Conservation (phyloP, 2,797 vertebrate genomes). For the Adelosebastes latens region DNA sequence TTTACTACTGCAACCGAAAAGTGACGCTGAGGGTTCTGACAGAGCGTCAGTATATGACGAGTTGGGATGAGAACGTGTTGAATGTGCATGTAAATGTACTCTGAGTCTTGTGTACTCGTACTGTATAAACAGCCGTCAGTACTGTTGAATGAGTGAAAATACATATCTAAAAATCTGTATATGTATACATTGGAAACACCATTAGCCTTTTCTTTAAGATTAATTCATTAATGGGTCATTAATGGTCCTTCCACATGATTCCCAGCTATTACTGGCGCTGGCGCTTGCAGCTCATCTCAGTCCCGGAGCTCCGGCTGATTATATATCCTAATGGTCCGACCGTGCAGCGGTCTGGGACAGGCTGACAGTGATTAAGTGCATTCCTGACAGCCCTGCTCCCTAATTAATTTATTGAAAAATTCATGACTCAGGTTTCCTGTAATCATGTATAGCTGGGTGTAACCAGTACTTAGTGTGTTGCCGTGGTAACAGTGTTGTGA, state of each 20-base stretch:
- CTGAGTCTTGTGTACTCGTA: neutral
- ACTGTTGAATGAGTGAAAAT: neutral
- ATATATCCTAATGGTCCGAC: constrained; percentile 60
- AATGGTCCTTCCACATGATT: constrained; percentile 21
- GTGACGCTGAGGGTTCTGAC: too few species aligned
- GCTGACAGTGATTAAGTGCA: constrained; percentile 67
- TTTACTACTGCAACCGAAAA: too few species aligned
- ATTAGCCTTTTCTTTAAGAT: neutral
- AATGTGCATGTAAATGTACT: too few species aligned
- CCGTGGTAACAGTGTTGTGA: constrained; percentile 60
- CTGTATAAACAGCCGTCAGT: neutral
- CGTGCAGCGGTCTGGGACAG: constrained; percentile 42
- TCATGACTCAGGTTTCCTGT: constrained; percentile 71
- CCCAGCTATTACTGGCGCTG: constrained; percentile 25
- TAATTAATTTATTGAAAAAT: constrained; percentile 80
- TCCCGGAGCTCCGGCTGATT: constrained; percentile 46
- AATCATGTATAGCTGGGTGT: constrained; percentile 54
- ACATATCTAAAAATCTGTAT: neutral
- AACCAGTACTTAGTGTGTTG: constrained; percentile 49
- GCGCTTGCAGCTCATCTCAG: constrained; percentile 17
- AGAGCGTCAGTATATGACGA: too few species aligned
- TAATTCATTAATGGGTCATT: constrained; percentile 17
- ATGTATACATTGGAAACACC: constrained; percentile 12
- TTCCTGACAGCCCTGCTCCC: constrained; percentile 55
- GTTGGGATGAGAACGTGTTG: too few species aligned